Conservation (phyloP, 2,888 invertebrate species). For the Norana najaformis region DNA sequence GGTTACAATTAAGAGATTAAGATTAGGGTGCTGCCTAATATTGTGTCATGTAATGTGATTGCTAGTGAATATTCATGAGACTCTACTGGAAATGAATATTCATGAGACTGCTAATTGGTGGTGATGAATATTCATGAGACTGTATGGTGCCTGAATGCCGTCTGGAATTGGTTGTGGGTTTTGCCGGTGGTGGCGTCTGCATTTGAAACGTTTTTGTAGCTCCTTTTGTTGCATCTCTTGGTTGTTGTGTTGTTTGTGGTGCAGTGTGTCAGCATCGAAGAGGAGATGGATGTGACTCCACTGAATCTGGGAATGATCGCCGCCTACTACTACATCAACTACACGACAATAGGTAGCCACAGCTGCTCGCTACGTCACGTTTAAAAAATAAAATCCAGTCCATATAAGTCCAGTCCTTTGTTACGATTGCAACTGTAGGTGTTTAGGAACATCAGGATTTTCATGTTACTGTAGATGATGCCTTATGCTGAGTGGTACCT, state of each 20-base stretch:
- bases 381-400: neutral
- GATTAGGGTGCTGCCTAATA: too few relatives aligned
- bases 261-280: constrained; percentile 89
- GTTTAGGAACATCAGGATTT: neutral
- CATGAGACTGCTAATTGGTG: neutral
- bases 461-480: neutral
- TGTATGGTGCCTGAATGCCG: too few relatives aligned
- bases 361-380: neutral
- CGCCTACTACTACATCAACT: constrained; percentile 98
- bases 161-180: too few relatives aligned
- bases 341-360: constrained; percentile 88
- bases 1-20: too few relatives aligned
- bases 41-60: too few relatives aligned
- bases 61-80: too few relatives aligned
- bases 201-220: neutral
- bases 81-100: neutral
- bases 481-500: neutral
- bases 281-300: constrained; percentile 95
- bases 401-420: neutral
- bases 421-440: neutral
- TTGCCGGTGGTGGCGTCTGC: neutral
- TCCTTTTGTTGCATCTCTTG: neutral
- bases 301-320: constrained; percentile 99
- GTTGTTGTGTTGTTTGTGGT: constrained; percentile 37
- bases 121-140: neutral